A percentile compares a stretch with the other conserved stretches of the same genome.
phyloP scores from a whole-genome alignment of 2,888 invertebrate species.

The Drosophila austrosaltans region DNA sequence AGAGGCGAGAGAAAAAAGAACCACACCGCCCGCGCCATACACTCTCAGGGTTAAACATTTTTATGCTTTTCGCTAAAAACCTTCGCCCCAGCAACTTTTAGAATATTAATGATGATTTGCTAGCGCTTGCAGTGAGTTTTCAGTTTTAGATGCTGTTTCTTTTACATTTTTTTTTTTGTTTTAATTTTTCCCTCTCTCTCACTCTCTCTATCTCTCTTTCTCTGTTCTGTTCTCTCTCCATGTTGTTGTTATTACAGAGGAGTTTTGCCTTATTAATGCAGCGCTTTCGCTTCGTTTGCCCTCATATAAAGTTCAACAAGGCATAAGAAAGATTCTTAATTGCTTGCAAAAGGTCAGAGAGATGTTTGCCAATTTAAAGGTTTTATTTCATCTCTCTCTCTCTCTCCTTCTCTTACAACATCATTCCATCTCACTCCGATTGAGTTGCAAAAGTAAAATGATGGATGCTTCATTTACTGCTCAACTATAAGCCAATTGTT shows the following conservation, averaged over 20 bases:
- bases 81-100: constrained; percentile 72
- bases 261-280: constrained; percentile 61
- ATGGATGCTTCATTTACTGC: constrained; percentile 72
- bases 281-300: constrained; percentile 18
- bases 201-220: not conserved
- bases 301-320: constrained; percentile 47
- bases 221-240: not conserved
- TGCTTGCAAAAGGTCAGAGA: constrained; percentile 38
- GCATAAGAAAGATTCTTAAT: constrained; percentile 35
- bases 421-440: constrained; percentile 21
- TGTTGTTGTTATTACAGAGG: constrained; percentile 8
- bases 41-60: constrained; percentile 38
- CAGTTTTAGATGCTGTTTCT: constrained; percentile 17
- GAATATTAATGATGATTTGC: constrained; percentile 74
- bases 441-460: constrained; percentile 55
- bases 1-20: not conserved
- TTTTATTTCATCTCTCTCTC: not conserved
- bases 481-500: constrained; percentile 44
- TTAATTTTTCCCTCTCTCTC: not conserved
- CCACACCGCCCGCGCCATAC: constrained; percentile 27
- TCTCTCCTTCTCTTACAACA: not conserved
- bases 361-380: constrained; percentile 30
- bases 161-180: constrained; percentile 26
- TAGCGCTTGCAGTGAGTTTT: constrained; percentile 36
- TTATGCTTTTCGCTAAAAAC: constrained; percentile 57